A percentile compares a stretch with the other conserved stretches of the same genome.
These are phyloP conservation scores for Peromyscus attwateri DNA, from an alignment of 2,797 vertebrate genomes.

Conservation along the genomic window DNA sequence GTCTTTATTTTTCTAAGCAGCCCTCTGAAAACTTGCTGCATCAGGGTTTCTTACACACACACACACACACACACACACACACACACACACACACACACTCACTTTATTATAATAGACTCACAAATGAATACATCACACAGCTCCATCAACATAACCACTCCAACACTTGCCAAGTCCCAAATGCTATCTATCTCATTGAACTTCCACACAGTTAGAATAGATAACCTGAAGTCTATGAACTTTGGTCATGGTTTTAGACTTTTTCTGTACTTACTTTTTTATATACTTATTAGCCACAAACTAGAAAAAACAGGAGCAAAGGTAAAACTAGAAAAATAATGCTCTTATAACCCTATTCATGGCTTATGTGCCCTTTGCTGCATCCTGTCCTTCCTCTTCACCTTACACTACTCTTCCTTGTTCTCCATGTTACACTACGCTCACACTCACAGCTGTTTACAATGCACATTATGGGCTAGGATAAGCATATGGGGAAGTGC, in stretches of 20 bases:
- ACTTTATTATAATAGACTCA: not conserved
- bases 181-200: rapidly evolving
- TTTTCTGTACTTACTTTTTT: not conserved
- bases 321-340: not conserved
- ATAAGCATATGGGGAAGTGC: not conserved
- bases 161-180: not conserved
- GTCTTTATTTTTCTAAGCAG: not conserved
- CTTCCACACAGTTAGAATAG: not conserved
- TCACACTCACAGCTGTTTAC: not conserved
- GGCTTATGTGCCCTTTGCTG: not conserved
- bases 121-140: not conserved
- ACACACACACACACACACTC: no score
- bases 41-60: not conserved
- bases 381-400: no score
- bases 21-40: not conserved
- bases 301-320: rapidly evolving
- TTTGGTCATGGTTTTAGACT: not conserved
- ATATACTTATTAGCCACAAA: not conserved
- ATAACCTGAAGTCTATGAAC: not conserved
- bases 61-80: not conserved
- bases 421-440: not conserved
- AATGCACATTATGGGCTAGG: not conserved
- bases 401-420: no score
- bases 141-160: not conserved
- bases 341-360: not conserved